These are phyloP conservation scores for Oreonectes daqikongensis DNA, from an alignment of 2,797 vertebrate genomes.

Conservation along the genomic window DNA sequence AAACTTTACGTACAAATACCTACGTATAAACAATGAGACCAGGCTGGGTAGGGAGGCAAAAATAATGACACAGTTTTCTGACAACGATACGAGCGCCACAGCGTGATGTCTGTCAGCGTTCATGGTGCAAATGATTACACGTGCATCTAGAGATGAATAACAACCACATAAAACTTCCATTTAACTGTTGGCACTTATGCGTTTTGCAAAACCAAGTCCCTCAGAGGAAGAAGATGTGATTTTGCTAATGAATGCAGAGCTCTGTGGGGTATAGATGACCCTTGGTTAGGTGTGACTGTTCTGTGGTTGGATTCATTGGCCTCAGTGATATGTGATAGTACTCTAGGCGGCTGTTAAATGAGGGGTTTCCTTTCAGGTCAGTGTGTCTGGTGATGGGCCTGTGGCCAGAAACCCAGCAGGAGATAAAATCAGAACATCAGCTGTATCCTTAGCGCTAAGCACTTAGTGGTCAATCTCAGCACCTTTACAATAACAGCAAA, in stretches of 20 bases:
- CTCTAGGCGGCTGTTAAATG: constrained; percentile 53
- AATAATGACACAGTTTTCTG: not conserved
- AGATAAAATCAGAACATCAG: constrained; percentile 56
- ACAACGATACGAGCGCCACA: not conserved
- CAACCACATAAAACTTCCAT: not conserved
- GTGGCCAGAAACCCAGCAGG: constrained; percentile 59
- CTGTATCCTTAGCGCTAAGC: constrained; percentile 63
- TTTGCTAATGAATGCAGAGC: constrained; percentile 27
- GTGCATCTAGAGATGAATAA: not conserved
- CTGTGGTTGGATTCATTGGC: constrained; percentile 28
- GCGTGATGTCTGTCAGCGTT: not conserved
- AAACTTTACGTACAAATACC: too few species aligned
- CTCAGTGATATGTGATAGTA: constrained; percentile 45
- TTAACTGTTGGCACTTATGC: not conserved
- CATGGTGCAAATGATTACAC: not conserved
- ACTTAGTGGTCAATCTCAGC: constrained; percentile 59
- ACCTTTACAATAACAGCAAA: constrained; percentile 28
- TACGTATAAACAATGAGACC: too few species aligned
- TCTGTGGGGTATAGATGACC: constrained; percentile 42
- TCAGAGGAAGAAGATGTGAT: constrained; percentile 2
- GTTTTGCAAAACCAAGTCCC: constrained; percentile 6
- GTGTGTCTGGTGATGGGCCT: constrained; percentile 47
- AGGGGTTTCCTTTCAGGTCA: constrained; percentile 52
- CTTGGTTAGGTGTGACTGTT: constrained; percentile 38
- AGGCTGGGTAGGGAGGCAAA: not conserved